Base-by-base conservation (phyloP, 1,140 invertebrate genomes). In the Drosophila micromelanica region DNA sequence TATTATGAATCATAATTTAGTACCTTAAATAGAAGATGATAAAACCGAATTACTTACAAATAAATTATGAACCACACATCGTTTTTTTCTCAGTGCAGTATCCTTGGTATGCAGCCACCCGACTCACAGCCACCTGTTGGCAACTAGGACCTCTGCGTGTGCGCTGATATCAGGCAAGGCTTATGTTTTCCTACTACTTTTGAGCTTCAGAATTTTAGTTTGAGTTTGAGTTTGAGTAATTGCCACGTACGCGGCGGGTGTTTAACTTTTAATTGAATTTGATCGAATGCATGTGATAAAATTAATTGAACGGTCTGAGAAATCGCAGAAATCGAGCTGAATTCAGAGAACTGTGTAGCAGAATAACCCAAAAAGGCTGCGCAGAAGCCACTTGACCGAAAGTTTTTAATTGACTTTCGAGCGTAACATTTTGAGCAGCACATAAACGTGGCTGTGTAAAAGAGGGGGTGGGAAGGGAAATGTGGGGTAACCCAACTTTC, bases 211-310 rank as follows among this genome's bases (percentile, higher is more conserved):
- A n/a, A n/a, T n/a, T n/a, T n/a, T n/a, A 23, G 43, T 48, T 42
- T n/a, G 46, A 32, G 23, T 60, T 56, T 23, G 37, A 46, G 57
- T 59, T 57, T 81, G 82, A 81, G 81, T 86, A 86, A 86, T 87
- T 61, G 72, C 57, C 82, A 87, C 84, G 78, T 87, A 78, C 68
- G 60, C 64, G 55, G 52, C 49, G 52, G 71, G 54, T 80, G 57
- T 78, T 87, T 87, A 87, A 89, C 75, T 87, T 89, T 87, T 87
- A 87, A 87, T 87, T 87, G 84, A 87, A 87, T 87, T 82, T 76
- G 82, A 87, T 87, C 84, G 79, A 89, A 89, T 76, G 68, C 82
- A 87, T 82, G 78, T 76, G 84, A 87, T 87, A 82, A 87, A 89
- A 82, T 89, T 87, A 87, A 87, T 87, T 87, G 84, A 55, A 61